Evolutionary conservation across 1,140 invertebrate genomes (phyloP).

Genomic region (Chlorops oryzae): DNA sequence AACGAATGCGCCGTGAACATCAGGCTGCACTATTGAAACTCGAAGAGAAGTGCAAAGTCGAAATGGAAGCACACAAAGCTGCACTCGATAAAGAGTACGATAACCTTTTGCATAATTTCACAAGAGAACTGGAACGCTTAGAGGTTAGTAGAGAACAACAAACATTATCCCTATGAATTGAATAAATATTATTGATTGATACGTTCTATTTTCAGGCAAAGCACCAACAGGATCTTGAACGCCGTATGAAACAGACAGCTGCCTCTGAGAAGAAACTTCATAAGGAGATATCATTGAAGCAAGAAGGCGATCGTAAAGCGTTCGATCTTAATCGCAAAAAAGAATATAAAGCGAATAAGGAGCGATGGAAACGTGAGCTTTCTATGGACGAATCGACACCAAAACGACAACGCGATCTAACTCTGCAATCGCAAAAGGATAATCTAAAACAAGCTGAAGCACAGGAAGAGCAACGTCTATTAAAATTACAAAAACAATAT

Average conservation of each 20-base stretch:
- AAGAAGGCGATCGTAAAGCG: conserved; percentile 79
- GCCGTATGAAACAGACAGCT: conserved; percentile 81
- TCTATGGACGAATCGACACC: conserved; percentile 86
- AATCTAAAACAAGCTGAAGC: conserved; percentile 85
- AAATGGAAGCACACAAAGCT: conserved; percentile 94
- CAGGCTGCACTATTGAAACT: conserved; percentile 87
- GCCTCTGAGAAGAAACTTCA: conserved; percentile 86
- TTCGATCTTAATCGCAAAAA: conserved; percentile 90
- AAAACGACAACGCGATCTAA: conserved; percentile 85
- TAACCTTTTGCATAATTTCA: conserved; percentile 80
- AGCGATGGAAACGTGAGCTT: conserved; percentile 90
- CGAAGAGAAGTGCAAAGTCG: conserved; percentile 91
- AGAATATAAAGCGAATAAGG: conserved; percentile 97
- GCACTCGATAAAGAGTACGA: conserved; percentile 97
- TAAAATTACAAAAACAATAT: conserved; percentile 83
- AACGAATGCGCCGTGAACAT: conserved; percentile 94
- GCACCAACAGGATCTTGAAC: conserved; percentile 85
- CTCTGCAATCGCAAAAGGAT: conserved; percentile 86
- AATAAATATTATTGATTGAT: not conserved
- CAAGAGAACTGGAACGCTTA: conserved; percentile 85
- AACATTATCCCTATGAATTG: not conserved
- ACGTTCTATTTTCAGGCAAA: conserved; percentile 51
- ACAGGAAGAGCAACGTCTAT: conserved; percentile 79
- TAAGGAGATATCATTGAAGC: conserved; percentile 83
- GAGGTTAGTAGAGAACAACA: conserved; percentile 50